Conservation (phyloP, 2,888 invertebrate species). For the Operophtera brumata region DNA sequence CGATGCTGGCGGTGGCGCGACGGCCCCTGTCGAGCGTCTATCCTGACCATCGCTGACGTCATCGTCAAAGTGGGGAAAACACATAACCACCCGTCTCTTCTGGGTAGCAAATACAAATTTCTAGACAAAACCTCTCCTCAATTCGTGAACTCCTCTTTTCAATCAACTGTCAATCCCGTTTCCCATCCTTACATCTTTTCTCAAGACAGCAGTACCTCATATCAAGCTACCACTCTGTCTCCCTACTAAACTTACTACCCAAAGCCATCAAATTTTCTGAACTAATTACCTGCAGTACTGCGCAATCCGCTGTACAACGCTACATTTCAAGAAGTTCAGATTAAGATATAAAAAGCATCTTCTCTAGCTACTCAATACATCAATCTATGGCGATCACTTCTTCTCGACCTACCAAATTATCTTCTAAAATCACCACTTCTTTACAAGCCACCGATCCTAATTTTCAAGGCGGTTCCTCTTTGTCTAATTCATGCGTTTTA, state of each 20-base stretch:
- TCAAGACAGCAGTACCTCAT: not conserved
- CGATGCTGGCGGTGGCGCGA: slow-evolving; percentile 41
- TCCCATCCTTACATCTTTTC: not conserved
- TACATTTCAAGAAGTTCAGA: not conserved
- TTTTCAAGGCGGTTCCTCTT: not conserved
- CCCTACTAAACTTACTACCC: not conserved
- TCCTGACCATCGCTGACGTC: slow-evolving; percentile 31
- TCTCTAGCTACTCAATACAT: not conserved
- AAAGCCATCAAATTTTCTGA: not conserved
- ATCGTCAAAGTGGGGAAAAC: slow-evolving; percentile 1
- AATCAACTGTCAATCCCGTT: not conserved
- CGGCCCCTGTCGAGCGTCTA: slow-evolving; percentile 40
- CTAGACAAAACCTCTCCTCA: not conserved
- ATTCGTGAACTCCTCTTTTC: not conserved
- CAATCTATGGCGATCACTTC: not conserved
- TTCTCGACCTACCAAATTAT: not conserved
- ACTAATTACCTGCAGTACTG: not conserved
- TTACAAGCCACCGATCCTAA: not conserved
- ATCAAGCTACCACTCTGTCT: not conserved
- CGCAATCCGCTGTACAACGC: not conserved
- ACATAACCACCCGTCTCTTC: slow-evolving; percentile 7
- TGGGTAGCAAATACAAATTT: not conserved
- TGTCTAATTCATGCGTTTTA: not conserved
- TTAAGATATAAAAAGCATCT: not conserved
- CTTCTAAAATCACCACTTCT: not conserved